Conservation (phyloP, 2,113 vertebrate species). For the Platysteira castanea region DNA sequence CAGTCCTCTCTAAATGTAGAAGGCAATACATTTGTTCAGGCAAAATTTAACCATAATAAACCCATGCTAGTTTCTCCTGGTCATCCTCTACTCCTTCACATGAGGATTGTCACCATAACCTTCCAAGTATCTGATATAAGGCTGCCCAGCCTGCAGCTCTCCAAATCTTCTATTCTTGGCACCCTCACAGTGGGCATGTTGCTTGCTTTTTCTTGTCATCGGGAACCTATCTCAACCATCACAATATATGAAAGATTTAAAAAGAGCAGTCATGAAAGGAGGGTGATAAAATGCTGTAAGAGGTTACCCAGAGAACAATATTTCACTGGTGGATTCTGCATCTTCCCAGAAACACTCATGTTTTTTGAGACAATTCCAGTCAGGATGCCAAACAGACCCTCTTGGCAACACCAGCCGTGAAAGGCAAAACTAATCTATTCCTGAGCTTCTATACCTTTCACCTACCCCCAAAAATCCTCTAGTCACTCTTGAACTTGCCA, state of each 20-base stretch:
- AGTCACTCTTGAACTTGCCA: background rate
- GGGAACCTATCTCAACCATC: background rate
- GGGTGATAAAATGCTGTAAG: background rate
- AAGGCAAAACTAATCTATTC: background rate
- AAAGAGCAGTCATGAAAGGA: background rate
- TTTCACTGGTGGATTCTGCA: background rate
- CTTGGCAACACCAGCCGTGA: background rate
- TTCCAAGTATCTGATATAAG: background rate
- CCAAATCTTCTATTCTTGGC: background rate
- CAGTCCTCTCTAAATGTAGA: background rate
- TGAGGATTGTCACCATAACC: background rate
- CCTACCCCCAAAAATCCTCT: background rate
- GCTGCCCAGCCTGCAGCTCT: background rate
- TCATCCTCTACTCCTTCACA: background rate
- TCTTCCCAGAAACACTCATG: background rate
- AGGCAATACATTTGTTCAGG: background rate
- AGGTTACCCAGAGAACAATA: background rate
- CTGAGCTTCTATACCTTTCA: background rate
- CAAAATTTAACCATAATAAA: background rate
- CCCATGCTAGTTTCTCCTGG: background rate
- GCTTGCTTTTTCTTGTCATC: background rate
- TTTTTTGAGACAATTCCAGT: background rate
- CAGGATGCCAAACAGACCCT: background rate
- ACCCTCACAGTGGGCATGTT: background rate
- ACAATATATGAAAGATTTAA: background rate